A percentile compares a stretch with the other conserved stretches of the same genome.
These are phyloP conservation scores for Mythimna impura DNA, from an alignment of 2,888 invertebrate species.

Conservation along the genomic window DNA sequence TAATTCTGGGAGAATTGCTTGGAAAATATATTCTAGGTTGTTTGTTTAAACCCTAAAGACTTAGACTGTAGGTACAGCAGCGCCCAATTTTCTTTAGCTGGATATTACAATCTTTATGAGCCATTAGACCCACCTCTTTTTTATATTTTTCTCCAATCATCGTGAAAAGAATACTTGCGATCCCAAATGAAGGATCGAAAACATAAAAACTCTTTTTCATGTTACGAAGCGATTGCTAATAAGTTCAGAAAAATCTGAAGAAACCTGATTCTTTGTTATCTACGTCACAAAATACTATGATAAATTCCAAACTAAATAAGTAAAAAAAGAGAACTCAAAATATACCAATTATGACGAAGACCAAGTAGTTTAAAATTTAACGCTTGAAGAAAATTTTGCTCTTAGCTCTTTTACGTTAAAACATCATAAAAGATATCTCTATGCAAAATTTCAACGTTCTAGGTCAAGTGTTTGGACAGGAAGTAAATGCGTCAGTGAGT, in stretches of 20 bases:
- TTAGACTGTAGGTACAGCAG: neutral
- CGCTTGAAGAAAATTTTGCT: too few species aligned
- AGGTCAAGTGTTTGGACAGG: too few species aligned
- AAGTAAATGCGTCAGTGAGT: too few species aligned
- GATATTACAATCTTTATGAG: constrained; percentile 17
- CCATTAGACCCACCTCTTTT: neutral
- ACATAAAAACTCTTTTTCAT: constrained; percentile 8
- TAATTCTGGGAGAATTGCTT: constrained; percentile 23
- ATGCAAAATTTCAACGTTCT: too few species aligned
- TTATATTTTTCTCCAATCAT: neutral
- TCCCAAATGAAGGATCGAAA: constrained; percentile 1
- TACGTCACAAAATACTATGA: neutral
- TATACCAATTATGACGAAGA: too few species aligned
- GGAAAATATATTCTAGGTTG: neutral
- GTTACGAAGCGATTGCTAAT: constrained; percentile 11
- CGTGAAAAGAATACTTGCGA: neutral
- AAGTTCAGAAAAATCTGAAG: neutral
- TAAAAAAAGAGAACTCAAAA: too few species aligned
- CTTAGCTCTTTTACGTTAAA: too few species aligned
- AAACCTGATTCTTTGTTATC: constrained; percentile 10
- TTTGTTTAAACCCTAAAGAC: constrained; percentile 1
- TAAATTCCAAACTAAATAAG: too few species aligned
- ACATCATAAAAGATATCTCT: too few species aligned
- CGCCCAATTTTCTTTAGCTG: constrained; percentile 12
- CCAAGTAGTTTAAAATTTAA: too few species aligned